phyloP scores from a whole-genome alignment of 1,140 invertebrate species.

The Scaptomyza graminum region DNA sequence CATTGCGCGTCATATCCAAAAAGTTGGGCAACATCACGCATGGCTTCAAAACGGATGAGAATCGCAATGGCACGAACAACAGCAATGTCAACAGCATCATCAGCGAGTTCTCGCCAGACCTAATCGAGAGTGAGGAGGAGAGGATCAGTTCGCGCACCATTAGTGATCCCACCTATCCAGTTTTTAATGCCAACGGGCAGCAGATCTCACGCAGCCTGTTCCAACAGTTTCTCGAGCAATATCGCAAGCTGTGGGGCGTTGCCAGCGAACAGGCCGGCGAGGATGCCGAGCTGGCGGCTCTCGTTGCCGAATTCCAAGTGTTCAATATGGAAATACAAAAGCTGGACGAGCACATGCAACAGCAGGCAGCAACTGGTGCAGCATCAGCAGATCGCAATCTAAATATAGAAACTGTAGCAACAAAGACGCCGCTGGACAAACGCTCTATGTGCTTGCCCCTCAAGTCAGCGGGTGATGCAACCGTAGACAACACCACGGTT shows the following conservation, averaged over 20 bases:
- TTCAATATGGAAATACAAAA: constrained; percentile 84
- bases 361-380: constrained; percentile 66
- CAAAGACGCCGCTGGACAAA: constrained; percentile 84
- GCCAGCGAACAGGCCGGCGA: constrained; percentile 65
- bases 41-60: constrained; percentile 69
- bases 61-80: constrained; percentile 68
- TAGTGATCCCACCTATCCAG: constrained; percentile 90
- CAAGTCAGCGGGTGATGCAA: constrained; percentile 86
- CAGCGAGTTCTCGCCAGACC: constrained; percentile 62
- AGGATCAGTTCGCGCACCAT: constrained; percentile 86
- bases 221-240: constrained; percentile 87
- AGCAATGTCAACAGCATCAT: constrained; percentile 52
- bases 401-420: constrained; percentile 59
- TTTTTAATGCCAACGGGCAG: constrained; percentile 89
- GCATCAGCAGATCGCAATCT: constrained; percentile 72
- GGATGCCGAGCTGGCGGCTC: constrained; percentile 70
- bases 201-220: constrained; percentile 89
- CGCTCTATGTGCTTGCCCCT: constrained; percentile 89
- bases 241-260: constrained; percentile 81
- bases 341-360: constrained; percentile 84
- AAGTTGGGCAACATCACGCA: constrained; percentile 81
- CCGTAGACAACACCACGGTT: constrained; percentile 4
- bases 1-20: constrained; percentile 85
- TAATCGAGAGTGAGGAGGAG: constrained; percentile 81
- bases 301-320: constrained; percentile 82